Evolutionary conservation across 1,140 invertebrate genomes (phyloP).

Genomic region (Eupristina koningsbergeri): DNA sequence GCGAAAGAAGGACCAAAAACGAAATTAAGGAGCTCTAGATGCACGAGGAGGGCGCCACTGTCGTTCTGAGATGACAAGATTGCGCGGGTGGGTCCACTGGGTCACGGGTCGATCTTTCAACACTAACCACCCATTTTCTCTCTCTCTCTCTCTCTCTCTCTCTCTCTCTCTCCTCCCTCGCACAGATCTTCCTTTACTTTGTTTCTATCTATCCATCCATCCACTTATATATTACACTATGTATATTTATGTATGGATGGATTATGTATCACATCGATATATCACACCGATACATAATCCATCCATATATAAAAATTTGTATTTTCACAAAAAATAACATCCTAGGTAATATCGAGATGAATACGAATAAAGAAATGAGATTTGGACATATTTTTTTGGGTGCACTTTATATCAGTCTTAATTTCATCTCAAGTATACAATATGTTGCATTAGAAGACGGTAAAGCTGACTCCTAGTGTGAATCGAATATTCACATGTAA

Average conservation of each 20-base stretch:
- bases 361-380: no score
- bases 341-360: no score
- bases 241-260: no score
- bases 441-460: no score
- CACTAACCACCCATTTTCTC: neutral
- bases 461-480: no score
- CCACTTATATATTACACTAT: neutral
- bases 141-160: neutral
- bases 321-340: no score
- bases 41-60: conserved; percentile 61
- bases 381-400: conserved; percentile 56
- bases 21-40: conserved; percentile 26
- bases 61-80: conserved; percentile 29
- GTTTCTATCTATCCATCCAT: neutral
- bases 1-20: neutral
- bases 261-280: no score
- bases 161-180: neutral
- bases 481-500: no score
- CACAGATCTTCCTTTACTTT: neutral
- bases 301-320: no score
- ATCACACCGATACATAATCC: no score
- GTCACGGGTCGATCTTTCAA: conserved; percentile 68
- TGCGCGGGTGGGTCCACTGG: conserved; percentile 67
- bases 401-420: conserved; percentile 72
- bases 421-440: conserved; percentile 58